Evolutionary conservation across 2,113 vertebrate genomes (phyloP), one percentile per base, ranked within the genome.

Genomic region (Stercorarius parasiticus): DNA sequence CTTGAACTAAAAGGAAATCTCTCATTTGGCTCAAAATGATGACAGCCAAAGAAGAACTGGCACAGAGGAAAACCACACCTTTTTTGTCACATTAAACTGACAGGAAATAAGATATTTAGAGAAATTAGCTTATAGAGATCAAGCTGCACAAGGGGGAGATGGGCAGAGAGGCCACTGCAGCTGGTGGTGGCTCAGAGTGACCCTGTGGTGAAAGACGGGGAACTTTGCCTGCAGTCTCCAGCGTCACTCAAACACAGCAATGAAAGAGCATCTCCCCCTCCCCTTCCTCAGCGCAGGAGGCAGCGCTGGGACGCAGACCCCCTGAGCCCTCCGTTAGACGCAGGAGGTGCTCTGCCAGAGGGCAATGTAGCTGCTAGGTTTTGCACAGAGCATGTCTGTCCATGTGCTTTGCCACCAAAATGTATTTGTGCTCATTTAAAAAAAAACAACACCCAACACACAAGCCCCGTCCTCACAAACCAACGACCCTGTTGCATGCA

Each of bases 121-220:
- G 59, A 90, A 76, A 92, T 91, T 76, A 89, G 18, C 38, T 43
- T 64, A 18, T 23, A 55, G 84, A 82, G 82, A 59, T 82, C 30
- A 40, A 50, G 40, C 87, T 83, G 82, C 74, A 65, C 32, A 10
- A 13, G 49, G 66, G 74, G 38, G 66, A 72, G 70, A 58, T 11
- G 74, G 49, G 20, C 58, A n/a, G 95, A 52, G 67, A 92, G 87
- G 82, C 87, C 26, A 9, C 90, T 79, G 94, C 95, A 90, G 96
- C 61, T 94, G 95, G 89, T 59, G 81, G 89, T 58, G 66, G 92
- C 91, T 94, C 76, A 2, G 70, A 71, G 43, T 85, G 96, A 98
- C 96, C 97, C 86, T 36, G 71, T 56, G 91, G 23, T 95, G 96
- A 97, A 66, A 96, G 97, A 97, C 11, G 50, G 73, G 90, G 96